Evolutionary conservation across 2,797 vertebrate genomes (phyloP).

Genomic region (Characodon lateralis): DNA sequence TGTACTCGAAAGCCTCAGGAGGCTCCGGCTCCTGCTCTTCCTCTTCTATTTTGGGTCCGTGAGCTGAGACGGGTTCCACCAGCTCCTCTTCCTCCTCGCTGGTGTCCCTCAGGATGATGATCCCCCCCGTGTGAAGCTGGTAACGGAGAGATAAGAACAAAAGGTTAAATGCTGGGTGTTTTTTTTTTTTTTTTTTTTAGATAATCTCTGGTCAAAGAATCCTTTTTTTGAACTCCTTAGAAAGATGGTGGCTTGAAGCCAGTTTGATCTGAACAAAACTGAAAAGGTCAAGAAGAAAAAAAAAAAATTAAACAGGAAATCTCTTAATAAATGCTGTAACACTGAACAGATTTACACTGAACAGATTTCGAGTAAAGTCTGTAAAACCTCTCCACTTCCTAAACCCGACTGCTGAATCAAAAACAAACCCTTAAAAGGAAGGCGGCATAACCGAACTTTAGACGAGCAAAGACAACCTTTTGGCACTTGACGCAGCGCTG

Average conservation of each 20-base stretch:
- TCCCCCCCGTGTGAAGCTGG: conserved; percentile 94
- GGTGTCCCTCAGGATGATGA: conserved; percentile 97
- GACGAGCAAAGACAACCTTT: conserved; percentile 30
- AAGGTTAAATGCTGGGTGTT: not conserved
- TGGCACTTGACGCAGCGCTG: conserved; percentile 22
- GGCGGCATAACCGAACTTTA: conserved; percentile 23
- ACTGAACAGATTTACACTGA: conserved; percentile 53
- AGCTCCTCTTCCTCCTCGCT: conserved; percentile 96
- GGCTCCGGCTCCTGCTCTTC: conserved; percentile 98
- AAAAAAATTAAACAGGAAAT: conserved; percentile 29
- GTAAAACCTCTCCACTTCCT: conserved; percentile 62
- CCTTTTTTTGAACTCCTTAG: not conserved
- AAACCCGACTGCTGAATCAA: conserved; percentile 21
- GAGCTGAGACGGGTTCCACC: conserved; percentile 96
- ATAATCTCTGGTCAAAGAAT: not conserved
- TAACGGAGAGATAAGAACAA: not conserved
- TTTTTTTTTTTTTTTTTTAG: not conserved
- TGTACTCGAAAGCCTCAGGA: conserved; percentile 97
- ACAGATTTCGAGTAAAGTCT: conserved; percentile 44
- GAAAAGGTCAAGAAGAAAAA: not conserved
- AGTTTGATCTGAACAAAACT: not conserved
- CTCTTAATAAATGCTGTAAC: conserved; percentile 38
- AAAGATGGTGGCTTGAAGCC: not conserved
- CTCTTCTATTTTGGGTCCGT: conserved; percentile 97
- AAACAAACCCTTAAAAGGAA: conserved; percentile 66